Conservation (phyloP, 2,113 vertebrate genomes). For the Misgurnus mizolepis region DNA sequence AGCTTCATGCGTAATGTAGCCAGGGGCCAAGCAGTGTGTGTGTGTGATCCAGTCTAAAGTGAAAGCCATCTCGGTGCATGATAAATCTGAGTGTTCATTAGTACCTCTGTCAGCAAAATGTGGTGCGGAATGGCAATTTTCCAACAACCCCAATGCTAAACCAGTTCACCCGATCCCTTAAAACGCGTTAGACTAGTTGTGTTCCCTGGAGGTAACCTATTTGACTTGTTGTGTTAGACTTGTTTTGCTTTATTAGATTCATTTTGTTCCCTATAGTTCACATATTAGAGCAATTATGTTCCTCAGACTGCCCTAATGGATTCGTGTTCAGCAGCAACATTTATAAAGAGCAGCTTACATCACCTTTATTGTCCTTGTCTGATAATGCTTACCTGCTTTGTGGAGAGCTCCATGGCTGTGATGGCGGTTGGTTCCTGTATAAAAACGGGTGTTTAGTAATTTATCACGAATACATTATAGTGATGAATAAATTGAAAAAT, state of each 20-base stretch:
- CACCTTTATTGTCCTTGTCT: slow-evolving; percentile 16
- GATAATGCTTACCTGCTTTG: slow-evolving; percentile 85
- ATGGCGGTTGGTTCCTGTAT: slow-evolving; percentile 89
- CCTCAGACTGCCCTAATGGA: not conserved
- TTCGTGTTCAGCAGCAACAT: not conserved
- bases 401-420: slow-evolving; percentile 94
- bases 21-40: not conserved
- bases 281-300: not conserved
- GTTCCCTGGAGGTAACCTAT: not conserved
- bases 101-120: slow-evolving; percentile 37
- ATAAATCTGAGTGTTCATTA: slow-evolving; percentile 25
- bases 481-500: no score
- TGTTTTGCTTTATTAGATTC: not conserved
- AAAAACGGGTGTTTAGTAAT: slow-evolving; percentile 4
- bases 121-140: not conserved
- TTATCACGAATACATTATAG: not conserved
- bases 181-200: not conserved
- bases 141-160: not conserved
- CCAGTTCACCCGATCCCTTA: not conserved
- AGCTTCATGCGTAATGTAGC: slow-evolving; percentile 25
- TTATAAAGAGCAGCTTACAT: not conserved
- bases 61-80: slow-evolving; percentile 29
- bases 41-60: slow-evolving; percentile 7
- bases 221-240: not conserved
- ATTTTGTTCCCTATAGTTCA: not conserved